Base-by-base conservation (phyloP, 2,888 invertebrate genomes). In the Eilema depressum region DNA sequence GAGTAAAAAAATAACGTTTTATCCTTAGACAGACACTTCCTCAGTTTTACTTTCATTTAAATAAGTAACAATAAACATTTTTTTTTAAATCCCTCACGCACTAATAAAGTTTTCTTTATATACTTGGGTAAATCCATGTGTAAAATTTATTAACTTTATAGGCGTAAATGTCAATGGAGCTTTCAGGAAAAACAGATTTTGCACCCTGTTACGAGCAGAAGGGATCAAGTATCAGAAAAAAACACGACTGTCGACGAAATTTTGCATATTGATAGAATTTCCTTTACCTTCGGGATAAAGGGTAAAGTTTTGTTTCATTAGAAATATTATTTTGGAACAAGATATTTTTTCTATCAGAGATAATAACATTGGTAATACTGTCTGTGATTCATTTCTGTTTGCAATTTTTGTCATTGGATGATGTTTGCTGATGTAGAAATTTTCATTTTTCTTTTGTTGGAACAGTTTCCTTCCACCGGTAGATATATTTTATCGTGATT, bases 231-330 rank as follows among this genome's bases (percentile, higher is more conserved):
- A 33, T 37, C 66, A 66, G 33, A 57, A 57, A 66, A 57, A 33
- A 53, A n/a, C 53, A n/a, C 17, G 17, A 41, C 41, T 53, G 12
- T 25, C 47, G 30, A 5, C 25, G 20, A 47, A 61, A 61, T 66
- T 66, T 66, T 28, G 60, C 66, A 66, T 66, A 60, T 60, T 61
- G 60, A 60, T 37, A 59, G 59, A 66, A 47, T 66, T 33, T 59
- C 33, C 20, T 66, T 17, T 23, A 37, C 66, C 23, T 37, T 28
- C 14, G 12, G 57, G 11, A 59, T 25, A 23, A 26, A 59, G 37
- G 66, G 26, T 37, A 53, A 26, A 66, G 33, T 66, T 66, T 66
- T 57, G 11, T 66, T 66, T 41, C 8, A 10, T 37, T 12, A 57
- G 37, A 25, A 41, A 28, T 53, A 41, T 41, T 59, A 41, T 66